Base-by-base conservation (phyloP, 2,797 vertebrate species). In the Australoheros facetus region DNA sequence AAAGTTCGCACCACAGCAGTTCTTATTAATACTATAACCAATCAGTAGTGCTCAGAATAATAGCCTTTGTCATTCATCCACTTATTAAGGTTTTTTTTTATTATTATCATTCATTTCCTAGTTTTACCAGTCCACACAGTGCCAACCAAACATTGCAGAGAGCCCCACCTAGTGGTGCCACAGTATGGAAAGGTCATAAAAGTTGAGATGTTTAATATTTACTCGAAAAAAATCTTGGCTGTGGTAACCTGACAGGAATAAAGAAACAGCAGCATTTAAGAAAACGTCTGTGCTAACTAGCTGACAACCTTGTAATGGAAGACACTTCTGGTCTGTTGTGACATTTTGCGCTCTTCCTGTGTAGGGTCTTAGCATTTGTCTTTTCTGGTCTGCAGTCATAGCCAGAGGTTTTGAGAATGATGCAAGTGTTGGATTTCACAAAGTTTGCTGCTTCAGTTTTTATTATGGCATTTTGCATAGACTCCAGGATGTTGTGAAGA, bases 171-270 rank as follows among this genome's bases (percentile, higher is more conserved):
- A 37, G 34, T 60, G 32, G 19, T 13, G 13, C 23, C 37, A 10
- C 13, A 62, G 14, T 0, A 14, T 23, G 34, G 34, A 13, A 23
- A 0, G 1, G 37, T 23, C 37, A 42, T 26, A 42, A 14, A 42
- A 23, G 7, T 39, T 16, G 26, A 42, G 1, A 23, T 62, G 21
- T 62, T 42, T 37, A 32, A 32, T 37, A 42, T 23, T 62, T 23
- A 7, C 5, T 17, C 1, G 2, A 12, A 51, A 51, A 62, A 23
- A 32, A 32, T 32, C 32, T 32, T 7, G 32, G 14, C 21, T 62
- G 34, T 62, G 6, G 21, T 62, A 4, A 62, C n/a, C 37, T 42
- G 12, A 62, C n/a, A 16, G 37, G 2, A 42, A 23, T 42, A 13
- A 62, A 62, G 21, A 6, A 62, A 42, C 37, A 42, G 7, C 7